These are phyloP conservation scores for Recurvirostra avosetta DNA, from an alignment of 2,113 vertebrate species.

Conservation along the genomic window DNA sequence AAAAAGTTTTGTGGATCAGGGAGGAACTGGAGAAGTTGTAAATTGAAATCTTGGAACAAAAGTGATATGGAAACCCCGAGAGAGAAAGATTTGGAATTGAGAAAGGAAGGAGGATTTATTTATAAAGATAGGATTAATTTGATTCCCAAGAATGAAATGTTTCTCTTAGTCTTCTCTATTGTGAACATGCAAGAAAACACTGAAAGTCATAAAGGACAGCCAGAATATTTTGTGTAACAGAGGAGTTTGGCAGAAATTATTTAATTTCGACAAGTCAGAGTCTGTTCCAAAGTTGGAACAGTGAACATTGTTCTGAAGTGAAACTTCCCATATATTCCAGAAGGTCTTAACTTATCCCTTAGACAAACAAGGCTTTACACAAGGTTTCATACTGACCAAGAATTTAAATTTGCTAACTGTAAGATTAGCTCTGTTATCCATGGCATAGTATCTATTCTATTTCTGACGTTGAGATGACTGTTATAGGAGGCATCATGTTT, in stretches of 20 bases:
- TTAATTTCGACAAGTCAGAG: accelerated
- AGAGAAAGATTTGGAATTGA: neutral
- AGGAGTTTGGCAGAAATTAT: neutral
- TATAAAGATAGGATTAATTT: neutral
- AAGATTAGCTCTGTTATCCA: neutral
- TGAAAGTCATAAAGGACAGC: neutral
- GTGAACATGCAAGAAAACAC: neutral
- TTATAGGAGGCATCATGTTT: neutral
- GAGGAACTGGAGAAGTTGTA: neutral
- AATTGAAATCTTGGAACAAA: neutral
- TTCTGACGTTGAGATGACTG: neutral
- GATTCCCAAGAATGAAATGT: neutral
- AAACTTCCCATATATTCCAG: neutral
- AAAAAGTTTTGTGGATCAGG: neutral
- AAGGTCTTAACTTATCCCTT: neutral
- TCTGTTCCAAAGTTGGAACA: neutral
- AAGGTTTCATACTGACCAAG: neutral
- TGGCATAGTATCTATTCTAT: neutral
- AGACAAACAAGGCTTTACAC: neutral
- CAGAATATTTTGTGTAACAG: neutral
- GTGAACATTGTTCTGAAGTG: neutral
- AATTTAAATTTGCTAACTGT: neutral
- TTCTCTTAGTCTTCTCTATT: neutral
- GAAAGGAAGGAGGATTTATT: constrained; percentile 21
- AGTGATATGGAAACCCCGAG: neutral